Conservation (phyloP, 2,888 invertebrate genomes). For the Linhomoeus sp. region DNA sequence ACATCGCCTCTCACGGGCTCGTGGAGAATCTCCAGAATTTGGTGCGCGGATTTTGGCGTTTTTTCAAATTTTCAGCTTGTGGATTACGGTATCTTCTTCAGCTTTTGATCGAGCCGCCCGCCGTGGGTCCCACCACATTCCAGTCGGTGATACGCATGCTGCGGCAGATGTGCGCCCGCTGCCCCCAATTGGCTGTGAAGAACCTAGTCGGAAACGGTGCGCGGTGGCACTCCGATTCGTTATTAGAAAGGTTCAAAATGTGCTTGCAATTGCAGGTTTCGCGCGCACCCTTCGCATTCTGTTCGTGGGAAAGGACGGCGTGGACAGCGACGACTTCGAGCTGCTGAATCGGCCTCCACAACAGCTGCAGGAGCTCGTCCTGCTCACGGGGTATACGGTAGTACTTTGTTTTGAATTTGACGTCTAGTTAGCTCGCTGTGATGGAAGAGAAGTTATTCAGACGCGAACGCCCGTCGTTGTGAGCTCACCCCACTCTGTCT, state of each 20-base stretch:
- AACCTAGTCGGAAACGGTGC: conserved; percentile 37
- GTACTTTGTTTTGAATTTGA: neutral
- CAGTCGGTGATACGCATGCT: conserved; percentile 87
- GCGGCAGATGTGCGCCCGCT: conserved; percentile 82
- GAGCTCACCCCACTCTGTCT: too few relatives aligned
- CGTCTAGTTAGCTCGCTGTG: neutral
- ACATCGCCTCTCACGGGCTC: conserved; percentile 75
- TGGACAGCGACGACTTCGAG: conserved; percentile 25
- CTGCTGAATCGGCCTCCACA: conserved; percentile 65
- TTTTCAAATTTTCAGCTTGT: conserved; percentile 8
- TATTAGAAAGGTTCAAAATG: conserved; percentile 6
- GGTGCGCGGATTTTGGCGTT: conserved; percentile 13
- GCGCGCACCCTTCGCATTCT: conserved; percentile 83
- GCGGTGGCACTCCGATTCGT: neutral
- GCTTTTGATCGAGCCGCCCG: conserved; percentile 80
- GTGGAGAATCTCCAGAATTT: conserved; percentile 65
- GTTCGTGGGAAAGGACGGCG: conserved; percentile 54
- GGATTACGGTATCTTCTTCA: conserved; percentile 27
- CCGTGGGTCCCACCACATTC: conserved; percentile 80
- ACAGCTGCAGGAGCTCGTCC: conserved; percentile 89
- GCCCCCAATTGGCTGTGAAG: conserved; percentile 75
- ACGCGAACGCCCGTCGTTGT: too few relatives aligned
- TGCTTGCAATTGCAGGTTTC: conserved; percentile 41
- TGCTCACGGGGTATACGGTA: conserved; percentile 52
- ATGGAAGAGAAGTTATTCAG: too few relatives aligned